These are phyloP conservation scores for Linyphia triangularis DNA, from an alignment of 2,888 invertebrate species.

Conservation along the genomic window DNA sequence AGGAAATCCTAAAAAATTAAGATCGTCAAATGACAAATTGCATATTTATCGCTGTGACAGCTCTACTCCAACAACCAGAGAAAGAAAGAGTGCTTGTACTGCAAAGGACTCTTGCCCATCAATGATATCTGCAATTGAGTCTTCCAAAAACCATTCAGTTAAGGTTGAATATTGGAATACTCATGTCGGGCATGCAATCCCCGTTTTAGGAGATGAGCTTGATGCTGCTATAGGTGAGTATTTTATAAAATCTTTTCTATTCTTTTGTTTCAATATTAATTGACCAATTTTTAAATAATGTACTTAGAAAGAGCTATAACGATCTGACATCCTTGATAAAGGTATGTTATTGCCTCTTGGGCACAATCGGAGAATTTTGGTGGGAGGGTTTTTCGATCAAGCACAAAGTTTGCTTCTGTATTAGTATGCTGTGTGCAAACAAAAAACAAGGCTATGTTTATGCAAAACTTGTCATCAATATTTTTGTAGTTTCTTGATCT, in stretches of 20 bases:
- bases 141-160: slow-evolving; percentile 11
- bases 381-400: no score
- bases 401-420: no score
- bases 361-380: no score
- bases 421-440: no score
- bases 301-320: no score
- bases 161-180: slow-evolving; percentile 64
- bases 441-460: no score
- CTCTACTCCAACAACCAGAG: neutral
- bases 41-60: slow-evolving; percentile 61
- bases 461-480: no score
- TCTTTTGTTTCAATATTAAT: no score
- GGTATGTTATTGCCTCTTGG: no score
- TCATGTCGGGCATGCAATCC: slow-evolving; percentile 48
- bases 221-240: slow-evolving; percentile 53
- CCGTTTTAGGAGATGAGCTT: slow-evolving; percentile 34
- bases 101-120: slow-evolving; percentile 45
- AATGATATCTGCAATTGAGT: slow-evolving; percentile 53
- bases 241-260: neutral
- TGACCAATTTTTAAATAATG: no score
- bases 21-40: slow-evolving; percentile 31
- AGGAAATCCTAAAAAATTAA: slow-evolving; percentile 13
- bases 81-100: slow-evolving; percentile 21
- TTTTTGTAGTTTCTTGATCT: no score
- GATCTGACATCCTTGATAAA: no score